Conservation (phyloP, 2,888 invertebrate genomes). For the Latheticus oryzae region DNA sequence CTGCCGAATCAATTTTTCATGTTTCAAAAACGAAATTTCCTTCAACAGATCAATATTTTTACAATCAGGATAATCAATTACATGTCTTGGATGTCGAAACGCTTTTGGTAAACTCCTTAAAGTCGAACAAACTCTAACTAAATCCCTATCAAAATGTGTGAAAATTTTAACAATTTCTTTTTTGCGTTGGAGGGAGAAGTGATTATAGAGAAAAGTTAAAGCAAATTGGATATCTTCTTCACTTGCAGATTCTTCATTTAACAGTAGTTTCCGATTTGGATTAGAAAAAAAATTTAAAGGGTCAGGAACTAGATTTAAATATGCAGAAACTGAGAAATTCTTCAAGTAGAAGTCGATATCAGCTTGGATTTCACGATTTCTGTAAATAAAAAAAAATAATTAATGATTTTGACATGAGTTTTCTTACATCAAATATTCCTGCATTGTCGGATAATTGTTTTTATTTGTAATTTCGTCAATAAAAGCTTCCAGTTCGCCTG, state of each 20-base stretch:
- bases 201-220: constrained; percentile 50
- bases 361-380: constrained; percentile 2
- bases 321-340: constrained; percentile 8
- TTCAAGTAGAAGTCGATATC: constrained; percentile 2
- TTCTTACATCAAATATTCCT: constrained; percentile 59
- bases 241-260: neutral
- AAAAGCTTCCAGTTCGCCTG: constrained; percentile 53
- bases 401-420: neutral
- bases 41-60: constrained; percentile 57
- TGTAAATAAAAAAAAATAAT: constrained; percentile 10
- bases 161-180: constrained; percentile 55
- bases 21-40: constrained; percentile 51
- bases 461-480: constrained; percentile 56
- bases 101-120: constrained; percentile 52
- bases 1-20: constrained; percentile 23
- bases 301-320: constrained; percentile 9
- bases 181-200: constrained; percentile 53
- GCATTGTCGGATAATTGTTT: constrained; percentile 60
- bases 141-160: constrained; percentile 49
- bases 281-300: constrained; percentile 8
- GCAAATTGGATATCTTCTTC: constrained; percentile 7
- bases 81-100: constrained; percentile 46
- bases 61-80: constrained; percentile 37
- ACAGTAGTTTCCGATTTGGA: constrained; percentile 3
- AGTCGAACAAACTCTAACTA: constrained; percentile 52